Conservation (phyloP, 2,888 invertebrate species). For the Syrphus vitripennis region DNA sequence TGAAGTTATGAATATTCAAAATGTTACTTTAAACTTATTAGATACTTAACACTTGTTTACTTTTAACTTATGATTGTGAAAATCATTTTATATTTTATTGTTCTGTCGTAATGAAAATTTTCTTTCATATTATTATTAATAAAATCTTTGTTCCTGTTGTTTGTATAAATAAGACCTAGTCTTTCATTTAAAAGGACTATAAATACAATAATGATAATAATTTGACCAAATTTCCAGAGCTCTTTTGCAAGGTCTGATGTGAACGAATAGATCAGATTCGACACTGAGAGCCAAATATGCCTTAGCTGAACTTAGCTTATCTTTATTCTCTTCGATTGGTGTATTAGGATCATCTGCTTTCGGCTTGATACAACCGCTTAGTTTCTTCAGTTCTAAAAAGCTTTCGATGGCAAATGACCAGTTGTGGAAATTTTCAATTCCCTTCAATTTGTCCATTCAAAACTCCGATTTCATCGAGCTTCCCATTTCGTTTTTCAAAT, state of each 20-base stretch:
- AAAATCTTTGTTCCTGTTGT: no score
- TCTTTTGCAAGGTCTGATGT: constrained; percentile 24
- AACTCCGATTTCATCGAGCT: not conserved
- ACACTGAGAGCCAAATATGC: constrained; percentile 21
- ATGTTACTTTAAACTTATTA: no score
- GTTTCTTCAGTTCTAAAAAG: not conserved
- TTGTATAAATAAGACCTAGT: no score
- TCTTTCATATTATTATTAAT: no score
- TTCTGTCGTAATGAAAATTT: no score
- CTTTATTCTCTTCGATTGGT: not conserved
- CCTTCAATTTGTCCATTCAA: not conserved
- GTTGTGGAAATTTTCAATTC: not conserved
- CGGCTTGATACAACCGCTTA: not conserved
- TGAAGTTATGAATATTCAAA: no score
- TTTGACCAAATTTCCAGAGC: constrained; percentile 32
- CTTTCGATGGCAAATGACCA: not conserved
- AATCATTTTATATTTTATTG: no score
- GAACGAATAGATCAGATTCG: constrained; percentile 22
- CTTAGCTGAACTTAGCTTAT: constrained; percentile 20
- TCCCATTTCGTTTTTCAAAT: not conserved
- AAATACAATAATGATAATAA: no score
- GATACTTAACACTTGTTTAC: no score
- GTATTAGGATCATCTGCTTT: not conserved
- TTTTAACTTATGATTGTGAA: no score
- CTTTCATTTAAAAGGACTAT: no score